Conservation (phyloP, 2,113 vertebrate species). For the Cyphomyrus discorhynchus region DNA sequence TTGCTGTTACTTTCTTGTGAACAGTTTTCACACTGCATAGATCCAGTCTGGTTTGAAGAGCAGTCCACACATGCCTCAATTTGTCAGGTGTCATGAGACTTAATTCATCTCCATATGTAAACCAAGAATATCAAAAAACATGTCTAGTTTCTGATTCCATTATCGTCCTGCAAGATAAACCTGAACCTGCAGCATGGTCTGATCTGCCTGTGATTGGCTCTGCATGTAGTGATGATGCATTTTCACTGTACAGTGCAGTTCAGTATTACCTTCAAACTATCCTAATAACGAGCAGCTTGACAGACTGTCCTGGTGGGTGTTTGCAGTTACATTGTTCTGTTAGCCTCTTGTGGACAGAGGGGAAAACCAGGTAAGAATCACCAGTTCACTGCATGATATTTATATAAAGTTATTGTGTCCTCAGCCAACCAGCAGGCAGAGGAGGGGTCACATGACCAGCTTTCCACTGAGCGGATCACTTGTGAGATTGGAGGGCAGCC, state of each 20-base stretch:
- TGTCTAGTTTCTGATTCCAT: not conserved
- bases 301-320: not conserved
- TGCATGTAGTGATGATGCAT: not conserved
- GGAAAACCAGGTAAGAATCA: not conserved
- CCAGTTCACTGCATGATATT: not conserved
- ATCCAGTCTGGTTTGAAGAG: not conserved
- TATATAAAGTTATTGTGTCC: not conserved
- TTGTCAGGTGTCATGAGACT: not conserved
- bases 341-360: constrained; percentile 20
- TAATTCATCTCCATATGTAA: not conserved
- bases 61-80: not conserved
- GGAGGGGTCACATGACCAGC: not conserved
- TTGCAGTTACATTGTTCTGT: constrained; percentile 14
- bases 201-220: not conserved
- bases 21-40: not conserved
- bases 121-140: not conserved
- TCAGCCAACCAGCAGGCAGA: not conserved
- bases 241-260: not conserved
- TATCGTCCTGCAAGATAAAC: not conserved
- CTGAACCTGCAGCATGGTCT: not conserved
- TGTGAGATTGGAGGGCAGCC: not conserved
- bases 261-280: not conserved
- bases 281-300: not conserved
- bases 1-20: not conserved
- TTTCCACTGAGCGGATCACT: not conserved